A percentile compares a stretch with the other conserved stretches of the same genome.
These are phyloP conservation scores for Embiotoca jacksoni DNA, from an alignment of 2,113 vertebrate genomes.

Conservation along the genomic window DNA sequence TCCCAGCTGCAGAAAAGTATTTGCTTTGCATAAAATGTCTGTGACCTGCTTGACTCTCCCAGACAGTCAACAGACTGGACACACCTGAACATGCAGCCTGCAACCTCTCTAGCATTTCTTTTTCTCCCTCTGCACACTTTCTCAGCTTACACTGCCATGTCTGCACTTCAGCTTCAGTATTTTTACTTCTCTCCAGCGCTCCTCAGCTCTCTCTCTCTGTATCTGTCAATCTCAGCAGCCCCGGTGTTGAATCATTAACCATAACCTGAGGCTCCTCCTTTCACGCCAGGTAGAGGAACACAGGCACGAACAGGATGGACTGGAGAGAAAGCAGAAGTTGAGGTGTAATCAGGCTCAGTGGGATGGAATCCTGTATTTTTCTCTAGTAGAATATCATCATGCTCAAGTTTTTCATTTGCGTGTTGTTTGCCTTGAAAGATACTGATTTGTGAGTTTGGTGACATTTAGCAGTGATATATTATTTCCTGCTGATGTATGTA, in stretches of 20 bases:
- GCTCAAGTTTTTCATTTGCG: background rate
- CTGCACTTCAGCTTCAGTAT: slow-evolving; percentile 40
- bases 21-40: background rate
- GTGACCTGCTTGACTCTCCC: slow-evolving; percentile 32
- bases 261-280: slow-evolving; percentile 73
- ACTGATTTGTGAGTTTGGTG: background rate
- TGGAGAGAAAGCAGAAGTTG: slow-evolving; percentile 9
- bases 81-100: slow-evolving; percentile 53
- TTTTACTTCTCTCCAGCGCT: slow-evolving; percentile 41
- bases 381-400: background rate
- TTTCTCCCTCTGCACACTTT: slow-evolving; percentile 22
- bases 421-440: background rate
- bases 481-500: background rate
- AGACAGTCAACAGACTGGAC: slow-evolving; percentile 16
- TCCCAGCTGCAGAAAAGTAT: slow-evolving; percentile 19
- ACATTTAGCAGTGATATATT: background rate
- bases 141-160: slow-evolving; percentile 45
- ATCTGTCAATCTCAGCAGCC: slow-evolving; percentile 70
- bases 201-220: slow-evolving; percentile 29
- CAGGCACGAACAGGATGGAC: slow-evolving; percentile 23
- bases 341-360: background rate
- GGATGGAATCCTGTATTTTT: background rate
- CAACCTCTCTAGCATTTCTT: slow-evolving; percentile 36
- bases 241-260: slow-evolving; percentile 82
- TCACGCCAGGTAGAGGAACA: slow-evolving; percentile 71